phyloP scores from a whole-genome alignment of 2,113 vertebrate species.

The Oncorhynchus clarkii region DNA sequence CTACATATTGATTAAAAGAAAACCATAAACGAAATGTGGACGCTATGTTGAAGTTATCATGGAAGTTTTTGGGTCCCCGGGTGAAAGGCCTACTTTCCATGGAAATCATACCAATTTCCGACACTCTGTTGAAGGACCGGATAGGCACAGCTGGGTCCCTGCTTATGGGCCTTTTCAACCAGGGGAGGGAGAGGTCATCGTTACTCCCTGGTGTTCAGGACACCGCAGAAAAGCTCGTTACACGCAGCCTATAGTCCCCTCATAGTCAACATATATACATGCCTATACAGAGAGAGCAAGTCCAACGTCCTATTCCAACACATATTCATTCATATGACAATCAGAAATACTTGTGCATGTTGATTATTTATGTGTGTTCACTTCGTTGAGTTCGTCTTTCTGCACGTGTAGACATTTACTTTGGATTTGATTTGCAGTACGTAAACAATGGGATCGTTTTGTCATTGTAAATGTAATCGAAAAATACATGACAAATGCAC shows the following conservation, averaged over 20 bases:
- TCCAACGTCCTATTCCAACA: not conserved
- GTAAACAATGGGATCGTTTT: too few species aligned
- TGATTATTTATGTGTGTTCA: not conserved
- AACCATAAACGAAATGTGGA: slow-evolving; percentile 21
- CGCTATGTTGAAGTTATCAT: slow-evolving; percentile 21
- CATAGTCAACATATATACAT: not conserved
- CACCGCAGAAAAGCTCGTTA: slow-evolving; percentile 43
- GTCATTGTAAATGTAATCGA: too few species aligned
- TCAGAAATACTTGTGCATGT: not conserved
- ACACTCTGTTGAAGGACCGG: slow-evolving; percentile 84
- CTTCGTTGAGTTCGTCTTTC: not conserved
- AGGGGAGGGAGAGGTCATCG: slow-evolving; percentile 78
- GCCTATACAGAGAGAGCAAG: not conserved
- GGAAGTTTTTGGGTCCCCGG: not conserved
- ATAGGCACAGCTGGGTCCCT: slow-evolving; percentile 81
- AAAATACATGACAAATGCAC: too few species aligned
- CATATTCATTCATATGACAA: not conserved
- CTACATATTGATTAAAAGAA: not conserved
- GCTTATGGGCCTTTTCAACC: slow-evolving; percentile 74
- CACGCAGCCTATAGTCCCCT: slow-evolving; percentile 32
- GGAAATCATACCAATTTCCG: slow-evolving; percentile 86
- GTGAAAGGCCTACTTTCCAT: slow-evolving; percentile 69
- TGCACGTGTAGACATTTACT: too few species aligned
- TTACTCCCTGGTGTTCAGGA: slow-evolving; percentile 52
- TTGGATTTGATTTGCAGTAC: too few species aligned